These are phyloP conservation scores for Craterocephalus amniculus DNA, from an alignment of 2,797 vertebrate genomes.

Conservation along the genomic window DNA sequence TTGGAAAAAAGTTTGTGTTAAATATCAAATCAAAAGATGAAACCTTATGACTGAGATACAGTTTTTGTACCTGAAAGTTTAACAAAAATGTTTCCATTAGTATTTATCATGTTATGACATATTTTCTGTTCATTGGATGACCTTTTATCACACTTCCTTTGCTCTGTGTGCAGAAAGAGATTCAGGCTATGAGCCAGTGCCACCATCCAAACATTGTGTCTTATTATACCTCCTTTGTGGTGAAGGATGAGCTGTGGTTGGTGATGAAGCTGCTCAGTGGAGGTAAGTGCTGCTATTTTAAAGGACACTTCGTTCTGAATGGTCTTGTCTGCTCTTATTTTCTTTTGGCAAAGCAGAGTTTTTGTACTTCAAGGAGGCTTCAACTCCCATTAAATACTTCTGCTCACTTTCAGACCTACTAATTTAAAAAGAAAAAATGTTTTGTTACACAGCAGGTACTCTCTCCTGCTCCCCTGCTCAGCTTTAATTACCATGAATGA, in stretches of 20 bases:
- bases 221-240: conserved; percentile 98
- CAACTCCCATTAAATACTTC: conserved; percentile 19
- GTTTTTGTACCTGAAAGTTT: conserved; percentile 1
- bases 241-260: conserved; percentile 98
- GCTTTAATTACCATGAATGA: neutral
- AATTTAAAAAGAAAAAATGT: too few species aligned
- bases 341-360: neutral
- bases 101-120: conserved; percentile 1
- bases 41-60: neutral
- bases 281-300: conserved; percentile 82
- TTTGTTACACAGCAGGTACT: neutral
- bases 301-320: conserved; percentile 8
- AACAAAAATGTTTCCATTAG: conserved; percentile 7
- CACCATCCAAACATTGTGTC: conserved; percentile 97
- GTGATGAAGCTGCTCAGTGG: conserved; percentile 98
- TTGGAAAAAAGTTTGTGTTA: neutral
- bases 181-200: conserved; percentile 99
- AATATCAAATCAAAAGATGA: conserved; percentile 9
- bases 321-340: conserved; percentile 21
- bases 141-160: conserved; percentile 14
- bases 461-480: neutral
- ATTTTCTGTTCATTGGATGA: conserved; percentile 11
- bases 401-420: neutral
- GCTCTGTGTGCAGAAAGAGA: conserved; percentile 91
- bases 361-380: conserved; percentile 2